Percentiles rank a stretch among this genome's conserved stretches.
Conservation (phyloP, 2,797 vertebrate species). For the Avahi laniger region DNA sequence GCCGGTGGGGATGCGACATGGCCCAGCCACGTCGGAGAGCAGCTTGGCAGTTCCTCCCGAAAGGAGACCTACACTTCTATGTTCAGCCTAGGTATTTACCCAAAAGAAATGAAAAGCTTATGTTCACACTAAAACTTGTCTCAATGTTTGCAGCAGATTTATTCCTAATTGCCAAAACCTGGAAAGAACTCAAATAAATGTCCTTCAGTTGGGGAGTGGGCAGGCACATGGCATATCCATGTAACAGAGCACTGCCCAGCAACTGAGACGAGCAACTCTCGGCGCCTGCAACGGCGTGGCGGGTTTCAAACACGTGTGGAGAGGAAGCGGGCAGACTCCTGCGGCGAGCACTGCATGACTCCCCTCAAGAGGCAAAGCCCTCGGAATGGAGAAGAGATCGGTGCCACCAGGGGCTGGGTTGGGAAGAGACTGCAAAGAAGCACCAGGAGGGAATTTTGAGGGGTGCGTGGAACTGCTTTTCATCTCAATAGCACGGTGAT, state of each 20-base stretch:
- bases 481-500: background rate
- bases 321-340: background rate
- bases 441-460: background rate
- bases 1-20: fast-evolving
- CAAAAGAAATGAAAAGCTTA: background rate
- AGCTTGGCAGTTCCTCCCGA: background rate
- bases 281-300: background rate
- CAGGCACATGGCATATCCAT: background rate
- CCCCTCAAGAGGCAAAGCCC: background rate
- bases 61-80: background rate
- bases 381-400: background rate
- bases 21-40: background rate
- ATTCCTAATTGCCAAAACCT: background rate
- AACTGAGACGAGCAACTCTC: background rate
- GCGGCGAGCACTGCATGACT: background rate
- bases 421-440: no score
- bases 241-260: background rate
- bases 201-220: background rate
- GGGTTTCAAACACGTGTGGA: background rate
- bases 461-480: background rate
- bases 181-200: background rate
- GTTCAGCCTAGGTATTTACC: no score
- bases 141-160: background rate
- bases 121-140: no score
- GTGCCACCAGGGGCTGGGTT: no score